Conservation (phyloP, 2,113 vertebrate genomes). For the Poeciliopsis retropinna region DNA sequence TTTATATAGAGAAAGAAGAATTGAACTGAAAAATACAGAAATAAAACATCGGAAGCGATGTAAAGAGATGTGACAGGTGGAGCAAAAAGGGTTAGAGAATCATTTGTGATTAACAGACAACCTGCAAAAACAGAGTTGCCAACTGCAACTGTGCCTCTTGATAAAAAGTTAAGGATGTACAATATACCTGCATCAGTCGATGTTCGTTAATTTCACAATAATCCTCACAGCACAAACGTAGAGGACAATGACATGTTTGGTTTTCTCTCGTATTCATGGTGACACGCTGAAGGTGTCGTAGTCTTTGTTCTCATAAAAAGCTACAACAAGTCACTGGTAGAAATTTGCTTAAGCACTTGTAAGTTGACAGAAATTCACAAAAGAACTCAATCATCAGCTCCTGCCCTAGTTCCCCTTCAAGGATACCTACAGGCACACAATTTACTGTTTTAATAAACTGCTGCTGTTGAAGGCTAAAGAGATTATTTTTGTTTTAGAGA, state of each 20-base stretch:
- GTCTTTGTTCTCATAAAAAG: constrained; percentile 11
- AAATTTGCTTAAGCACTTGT: constrained; percentile 8
- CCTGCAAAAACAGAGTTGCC: constrained; percentile 7
- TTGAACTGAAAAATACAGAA: constrained; percentile 27
- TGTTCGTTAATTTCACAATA: background rate
- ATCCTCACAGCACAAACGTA: constrained; percentile 7
- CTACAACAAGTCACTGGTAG: background rate
- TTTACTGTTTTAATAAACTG: constrained; percentile 13
- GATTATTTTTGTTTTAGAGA: constrained; percentile 9
- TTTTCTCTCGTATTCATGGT: constrained; percentile 10
- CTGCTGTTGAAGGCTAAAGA: constrained; percentile 16
- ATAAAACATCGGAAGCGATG: constrained; percentile 38
- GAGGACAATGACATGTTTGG: background rate
- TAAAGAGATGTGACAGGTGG: constrained; percentile 27
- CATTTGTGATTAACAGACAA: constrained; percentile 40
- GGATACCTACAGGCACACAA: background rate
- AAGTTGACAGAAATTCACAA: constrained; percentile 14
- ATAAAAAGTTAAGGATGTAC: background rate
- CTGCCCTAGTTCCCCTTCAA: background rate
- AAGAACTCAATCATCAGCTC: background rate
- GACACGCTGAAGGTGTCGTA: constrained; percentile 14
- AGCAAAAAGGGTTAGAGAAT: constrained; percentile 43
- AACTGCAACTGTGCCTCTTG: background rate
- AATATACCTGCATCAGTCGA: background rate
- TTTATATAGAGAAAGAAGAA: constrained; percentile 22